A percentile compares a stretch with the other conserved stretches of the same genome.
Evolutionary conservation across 2,888 invertebrate species (phyloP).

Genomic region (Coelogynopora nodosa): DNA sequence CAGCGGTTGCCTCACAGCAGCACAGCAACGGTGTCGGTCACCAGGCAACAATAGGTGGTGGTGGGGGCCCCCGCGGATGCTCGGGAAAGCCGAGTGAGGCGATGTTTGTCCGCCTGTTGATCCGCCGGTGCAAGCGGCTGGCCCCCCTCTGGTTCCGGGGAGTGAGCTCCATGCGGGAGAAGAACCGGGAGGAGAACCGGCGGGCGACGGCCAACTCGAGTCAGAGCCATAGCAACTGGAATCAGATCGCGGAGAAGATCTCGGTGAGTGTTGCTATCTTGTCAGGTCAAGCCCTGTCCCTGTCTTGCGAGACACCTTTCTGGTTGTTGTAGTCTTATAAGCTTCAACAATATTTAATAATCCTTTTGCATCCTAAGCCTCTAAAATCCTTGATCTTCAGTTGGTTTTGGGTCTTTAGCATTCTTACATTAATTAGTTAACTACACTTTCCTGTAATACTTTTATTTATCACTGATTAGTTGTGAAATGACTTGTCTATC

Average conservation of each 20-base stretch:
- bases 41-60: neutral
- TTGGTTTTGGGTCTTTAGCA: too few relatives aligned
- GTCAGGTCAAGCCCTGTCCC: too few relatives aligned
- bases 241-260: conserved; percentile 37
- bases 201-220: conserved; percentile 37
- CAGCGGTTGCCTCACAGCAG: neutral
- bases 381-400: too few relatives aligned
- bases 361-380: too few relatives aligned
- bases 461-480: too few relatives aligned
- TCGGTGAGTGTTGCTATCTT: too few relatives aligned
- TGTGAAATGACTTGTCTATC: too few relatives aligned
- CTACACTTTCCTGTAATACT: too few relatives aligned
- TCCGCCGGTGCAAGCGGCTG: conserved; percentile 42
- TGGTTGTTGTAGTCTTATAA: too few relatives aligned
- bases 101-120: conserved; percentile 36
- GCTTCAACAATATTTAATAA: too few relatives aligned
- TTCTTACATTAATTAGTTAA: too few relatives aligned
- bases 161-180: conserved; percentile 46
- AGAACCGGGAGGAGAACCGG: conserved; percentile 44
- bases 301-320: too few relatives aligned
- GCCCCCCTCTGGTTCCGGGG: conserved; percentile 47
- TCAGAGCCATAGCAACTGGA: conserved; percentile 43
- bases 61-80: neutral
- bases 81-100: conserved; percentile 40
- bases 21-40: neutral